These are phyloP conservation scores for Nothobranchius furzeri DNA, from an alignment of 2,113 vertebrate species.

Conservation along the genomic window DNA sequence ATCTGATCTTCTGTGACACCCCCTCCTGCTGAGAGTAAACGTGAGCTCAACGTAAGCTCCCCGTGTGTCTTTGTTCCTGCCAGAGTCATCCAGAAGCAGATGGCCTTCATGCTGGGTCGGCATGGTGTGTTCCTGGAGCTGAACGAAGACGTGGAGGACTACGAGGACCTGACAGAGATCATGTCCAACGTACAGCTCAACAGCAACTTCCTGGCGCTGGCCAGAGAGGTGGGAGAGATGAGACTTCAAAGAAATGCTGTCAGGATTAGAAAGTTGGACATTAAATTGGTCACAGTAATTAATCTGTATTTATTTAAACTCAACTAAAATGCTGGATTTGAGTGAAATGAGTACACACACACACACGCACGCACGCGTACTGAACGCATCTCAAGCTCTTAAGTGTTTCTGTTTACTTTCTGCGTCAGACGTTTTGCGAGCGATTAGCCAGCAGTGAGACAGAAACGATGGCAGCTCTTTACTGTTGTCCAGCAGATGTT, in stretches of 20 bases:
- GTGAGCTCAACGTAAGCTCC: background rate
- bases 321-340: background rate
- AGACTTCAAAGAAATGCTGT: background rate
- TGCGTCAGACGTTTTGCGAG: no score
- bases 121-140: constrained; percentile 97
- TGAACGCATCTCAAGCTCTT: no score
- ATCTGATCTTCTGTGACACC: background rate
- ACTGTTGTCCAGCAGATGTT: no score
- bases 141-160: constrained; percentile 96
- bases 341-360: background rate
- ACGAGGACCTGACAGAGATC: constrained; percentile 96
- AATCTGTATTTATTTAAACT: background rate
- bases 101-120: constrained; percentile 97
- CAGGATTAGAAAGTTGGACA: background rate
- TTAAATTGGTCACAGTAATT: background rate
- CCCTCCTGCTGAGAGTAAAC: background rate
- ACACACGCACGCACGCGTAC: no score
- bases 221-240: constrained; percentile 86
- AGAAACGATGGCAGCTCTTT: no score
- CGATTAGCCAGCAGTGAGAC: no score
- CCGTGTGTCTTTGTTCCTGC: background rate
- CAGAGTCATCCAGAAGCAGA: constrained; percentile 97
- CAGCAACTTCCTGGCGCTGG: constrained; percentile 95
- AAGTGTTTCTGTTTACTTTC: no score
- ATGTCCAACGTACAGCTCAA: constrained; percentile 99